phyloP scores from a whole-genome alignment of 2,888 invertebrate genomes.

The Himalopsyche anomala region DNA sequence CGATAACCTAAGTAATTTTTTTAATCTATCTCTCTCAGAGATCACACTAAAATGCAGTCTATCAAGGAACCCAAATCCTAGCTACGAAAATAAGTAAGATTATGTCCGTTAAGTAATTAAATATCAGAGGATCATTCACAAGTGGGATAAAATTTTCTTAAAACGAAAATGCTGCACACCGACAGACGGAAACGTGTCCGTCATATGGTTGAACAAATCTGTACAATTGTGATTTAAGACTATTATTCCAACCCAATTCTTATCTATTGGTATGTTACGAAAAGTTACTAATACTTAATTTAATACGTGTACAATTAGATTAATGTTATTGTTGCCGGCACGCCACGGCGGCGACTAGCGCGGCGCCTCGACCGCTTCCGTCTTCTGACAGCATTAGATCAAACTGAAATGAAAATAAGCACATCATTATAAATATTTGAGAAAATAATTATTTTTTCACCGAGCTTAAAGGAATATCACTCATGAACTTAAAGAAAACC shows the following conservation, averaged over 20 bases:
- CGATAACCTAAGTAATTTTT: constrained; percentile 56
- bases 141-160: constrained; percentile 49
- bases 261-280: constrained; percentile 66
- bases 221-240: constrained; percentile 49
- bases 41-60: constrained; percentile 66
- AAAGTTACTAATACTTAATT: constrained; percentile 60
- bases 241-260: constrained; percentile 60
- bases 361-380: constrained; percentile 97
- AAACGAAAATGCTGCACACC: constrained; percentile 44
- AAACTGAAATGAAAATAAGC: constrained; percentile 78
- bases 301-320: constrained; percentile 1
- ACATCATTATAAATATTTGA: no score
- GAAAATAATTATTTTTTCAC: background rate
- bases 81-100: constrained; percentile 62
- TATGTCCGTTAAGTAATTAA: constrained; percentile 61
- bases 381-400: constrained; percentile 96
- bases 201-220: constrained; percentile 47
- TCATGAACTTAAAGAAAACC: no score
- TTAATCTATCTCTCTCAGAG: constrained; percentile 64
- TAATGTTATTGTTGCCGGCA: constrained; percentile 76
- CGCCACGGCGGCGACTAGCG: constrained; percentile 96
- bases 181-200: constrained; percentile 55
- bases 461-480: background rate
- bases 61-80: constrained; percentile 65
- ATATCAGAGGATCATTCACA: constrained; percentile 55